Evolutionary conservation across 2,888 invertebrate genomes (phyloP).

Genomic region (Malthinus seriepunctatus): DNA sequence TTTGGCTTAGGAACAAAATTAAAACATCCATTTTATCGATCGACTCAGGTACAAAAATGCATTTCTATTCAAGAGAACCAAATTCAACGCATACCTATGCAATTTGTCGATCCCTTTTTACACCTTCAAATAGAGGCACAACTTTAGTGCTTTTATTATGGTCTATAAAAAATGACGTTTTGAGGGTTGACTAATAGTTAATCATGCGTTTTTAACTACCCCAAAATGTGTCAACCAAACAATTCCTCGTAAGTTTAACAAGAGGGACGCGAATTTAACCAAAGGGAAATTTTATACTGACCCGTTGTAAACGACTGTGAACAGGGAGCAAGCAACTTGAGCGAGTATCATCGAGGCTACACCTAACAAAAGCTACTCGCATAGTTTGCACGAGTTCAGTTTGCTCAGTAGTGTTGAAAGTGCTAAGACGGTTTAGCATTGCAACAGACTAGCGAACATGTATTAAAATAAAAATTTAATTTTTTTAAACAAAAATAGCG

Average conservation of each 20-base stretch:
- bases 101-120: not conserved
- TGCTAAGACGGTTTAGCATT: conserved; percentile 23
- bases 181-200: not conserved
- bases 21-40: no score
- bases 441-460: conserved; percentile 27
- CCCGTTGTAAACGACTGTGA: conserved; percentile 2
- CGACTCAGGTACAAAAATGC: no score
- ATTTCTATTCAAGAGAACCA: no score
- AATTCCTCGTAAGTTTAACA: not conserved
- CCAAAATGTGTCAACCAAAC: not conserved
- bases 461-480: not conserved
- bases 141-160: not conserved
- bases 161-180: not conserved
- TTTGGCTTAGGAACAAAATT: no score
- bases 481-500: not conserved
- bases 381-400: conserved; percentile 23
- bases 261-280: not conserved
- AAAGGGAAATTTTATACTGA: not conserved
- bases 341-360: conserved; percentile 4
- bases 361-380: conserved; percentile 10
- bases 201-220: not conserved
- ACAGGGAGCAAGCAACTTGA: conserved; percentile 3
- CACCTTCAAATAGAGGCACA: not conserved
- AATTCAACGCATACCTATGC: no score
- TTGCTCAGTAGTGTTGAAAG: conserved; percentile 29